phyloP scores from a whole-genome alignment of 2,113 vertebrate species.

The Ariopsis seemanni region DNA sequence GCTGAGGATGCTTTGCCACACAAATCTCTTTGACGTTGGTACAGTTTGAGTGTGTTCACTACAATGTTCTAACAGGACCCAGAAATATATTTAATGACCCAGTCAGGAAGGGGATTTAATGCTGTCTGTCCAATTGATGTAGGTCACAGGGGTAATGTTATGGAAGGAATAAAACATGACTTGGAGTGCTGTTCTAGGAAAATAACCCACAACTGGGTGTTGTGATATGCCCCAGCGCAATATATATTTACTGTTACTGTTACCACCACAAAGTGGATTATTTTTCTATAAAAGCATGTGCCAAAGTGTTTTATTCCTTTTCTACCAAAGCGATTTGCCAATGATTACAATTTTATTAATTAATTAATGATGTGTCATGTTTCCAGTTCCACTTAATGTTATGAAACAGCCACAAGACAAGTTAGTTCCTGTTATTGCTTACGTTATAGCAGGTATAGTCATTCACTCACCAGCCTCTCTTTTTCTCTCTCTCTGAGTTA shows the following conservation, averaged over 20 bases:
- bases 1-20: slow-evolving; percentile 49
- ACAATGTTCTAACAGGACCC: slow-evolving; percentile 16
- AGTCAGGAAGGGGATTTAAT: background rate
- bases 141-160: background rate
- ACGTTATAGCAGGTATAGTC: background rate
- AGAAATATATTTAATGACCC: slow-evolving; percentile 23
- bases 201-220: background rate
- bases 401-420: background rate
- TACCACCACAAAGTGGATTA: background rate
- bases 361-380: background rate
- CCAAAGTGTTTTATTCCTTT: background rate
- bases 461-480: background rate
- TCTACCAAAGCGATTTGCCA: background rate
- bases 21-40: slow-evolving; percentile 13
- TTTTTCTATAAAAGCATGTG: background rate
- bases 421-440: background rate
- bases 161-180: background rate
- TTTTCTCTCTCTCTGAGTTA: background rate
- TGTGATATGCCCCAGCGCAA: background rate
- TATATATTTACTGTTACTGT: slow-evolving; percentile 15
- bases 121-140: slow-evolving; percentile 9
- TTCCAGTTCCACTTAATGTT: background rate
- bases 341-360: background rate
- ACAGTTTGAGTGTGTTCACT: slow-evolving; percentile 14
- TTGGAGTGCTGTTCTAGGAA: background rate